Conservation (phyloP, 2,113 vertebrate genomes). For the Cranoglanis bouderius region DNA sequence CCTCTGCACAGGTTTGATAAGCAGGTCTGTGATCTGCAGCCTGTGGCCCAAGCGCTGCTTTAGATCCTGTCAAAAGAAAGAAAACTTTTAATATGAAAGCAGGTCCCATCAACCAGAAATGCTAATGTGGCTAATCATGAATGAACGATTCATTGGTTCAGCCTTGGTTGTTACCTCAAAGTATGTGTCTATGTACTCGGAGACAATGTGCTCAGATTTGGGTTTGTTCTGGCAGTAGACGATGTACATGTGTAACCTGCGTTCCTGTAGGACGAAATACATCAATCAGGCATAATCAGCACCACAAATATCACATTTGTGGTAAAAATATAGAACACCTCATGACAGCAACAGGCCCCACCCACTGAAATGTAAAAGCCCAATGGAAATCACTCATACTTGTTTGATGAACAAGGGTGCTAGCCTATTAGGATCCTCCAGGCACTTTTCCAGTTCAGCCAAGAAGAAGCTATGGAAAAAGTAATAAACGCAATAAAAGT, state of each 20-base stretch:
- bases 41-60: conserved; percentile 92
- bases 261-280: conserved; percentile 77
- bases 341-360: not conserved
- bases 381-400: conserved; percentile 67
- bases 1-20: conserved; percentile 94
- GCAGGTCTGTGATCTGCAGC: conserved; percentile 89
- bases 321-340: not conserved
- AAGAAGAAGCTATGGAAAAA: conserved; percentile 86
- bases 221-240: conserved; percentile 99
- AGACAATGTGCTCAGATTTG: conserved; percentile 97
- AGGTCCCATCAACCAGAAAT: not conserved
- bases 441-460: conserved; percentile 93
- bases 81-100: not conserved
- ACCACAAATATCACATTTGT: too few relatives aligned
- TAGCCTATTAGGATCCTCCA: conserved; percentile 94
- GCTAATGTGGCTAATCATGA: not conserved
- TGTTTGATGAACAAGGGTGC: conserved; percentile 94
- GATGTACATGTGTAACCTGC: conserved; percentile 96
- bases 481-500: not conserved
- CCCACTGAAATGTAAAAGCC: not conserved
- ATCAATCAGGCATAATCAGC: not conserved
- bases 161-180: conserved; percentile 83
- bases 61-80: conserved; percentile 78
- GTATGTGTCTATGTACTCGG: conserved; percentile 96
- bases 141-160: not conserved